Base-by-base conservation (phyloP, 2,113 vertebrate species). In the Ctenomys sociabilis region DNA sequence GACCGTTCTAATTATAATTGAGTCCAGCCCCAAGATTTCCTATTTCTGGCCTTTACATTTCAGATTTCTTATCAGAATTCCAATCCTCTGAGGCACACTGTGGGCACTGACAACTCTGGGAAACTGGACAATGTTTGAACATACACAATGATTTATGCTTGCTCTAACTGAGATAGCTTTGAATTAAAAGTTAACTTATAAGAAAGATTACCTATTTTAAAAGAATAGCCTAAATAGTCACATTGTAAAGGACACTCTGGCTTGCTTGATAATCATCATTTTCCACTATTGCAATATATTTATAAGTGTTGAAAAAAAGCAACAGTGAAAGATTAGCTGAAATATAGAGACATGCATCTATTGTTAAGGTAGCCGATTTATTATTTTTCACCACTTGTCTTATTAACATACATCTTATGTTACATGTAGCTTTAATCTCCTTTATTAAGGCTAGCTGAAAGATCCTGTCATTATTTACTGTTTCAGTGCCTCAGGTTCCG, bases 361-460 rank as follows among this genome's bases (percentile, higher is more conserved):
- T 98, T 88, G 94, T 96, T 97, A 85, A 92, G n/a, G 75, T 93
- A 94, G 95, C 96, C 91, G 97, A 97, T 98, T 98, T 99, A 98
- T 98, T 98, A 96, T 98, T 98, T 98, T 98, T 98, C 98, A 98
- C 88, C 96, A 94, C 98, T 98, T 98, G 97, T 98, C 99, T 99
- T 99, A 99, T 99, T 99, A 99, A 98, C 97, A 97, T 97, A 98
- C 96, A 97, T 98, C 98, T 99, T 98, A 98, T 97, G 97, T 99
- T 99, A 98, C 98, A 97, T 95, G 98, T 98, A 97, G 96, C 98
- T 98, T 98, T 99, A 99, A 99, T 99, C 99, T 99, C 96, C 70
- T 98, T 99, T 99, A 99, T 99, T 99, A 99, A 99, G 98, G 98
- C 95, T 98, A 98, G 98, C 98, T 99, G 99, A 99, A 99, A 99